Percentiles rank a stretch among this genome's conserved stretches.
These are phyloP conservation scores for Drymodes brunneopygia DNA, from an alignment of 2,113 vertebrate genomes.

Conservation along the genomic window DNA sequence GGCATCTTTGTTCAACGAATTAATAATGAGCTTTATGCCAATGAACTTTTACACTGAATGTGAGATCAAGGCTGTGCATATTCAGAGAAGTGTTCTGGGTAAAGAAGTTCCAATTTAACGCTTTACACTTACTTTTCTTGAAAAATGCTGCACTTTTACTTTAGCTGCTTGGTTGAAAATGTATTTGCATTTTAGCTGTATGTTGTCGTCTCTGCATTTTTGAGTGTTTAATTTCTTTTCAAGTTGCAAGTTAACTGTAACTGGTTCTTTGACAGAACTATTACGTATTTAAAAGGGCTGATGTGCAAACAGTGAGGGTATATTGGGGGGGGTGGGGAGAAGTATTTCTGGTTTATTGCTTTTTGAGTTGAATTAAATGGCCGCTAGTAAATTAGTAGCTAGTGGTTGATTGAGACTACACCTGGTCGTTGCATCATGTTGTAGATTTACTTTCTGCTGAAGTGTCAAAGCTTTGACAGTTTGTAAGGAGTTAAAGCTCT, in stretches of 20 bases:
- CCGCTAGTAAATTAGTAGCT: slow-evolving; percentile 4
- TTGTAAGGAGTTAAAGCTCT: slow-evolving; percentile 79
- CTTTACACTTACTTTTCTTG: background rate
- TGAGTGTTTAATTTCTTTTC: background rate
- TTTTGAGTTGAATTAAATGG: background rate
- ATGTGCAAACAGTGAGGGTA: background rate
- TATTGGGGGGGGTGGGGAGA: rapidly evolving
- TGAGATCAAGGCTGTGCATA: background rate
- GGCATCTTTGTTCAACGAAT: background rate
- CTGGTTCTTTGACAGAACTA: background rate
- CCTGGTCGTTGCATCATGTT: slow-evolving; percentile 1
- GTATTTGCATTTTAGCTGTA: background rate
- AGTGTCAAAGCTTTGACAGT: slow-evolving; percentile 61
- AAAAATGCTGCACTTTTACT: background rate
- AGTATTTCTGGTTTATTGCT: slow-evolving; percentile 10
- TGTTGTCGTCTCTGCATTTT: background rate
- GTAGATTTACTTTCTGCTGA: slow-evolving; percentile 62
- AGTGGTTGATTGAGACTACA: background rate
- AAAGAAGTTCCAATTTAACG: background rate
- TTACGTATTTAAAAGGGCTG: background rate
- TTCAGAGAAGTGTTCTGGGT: background rate
- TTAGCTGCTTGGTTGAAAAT: background rate
- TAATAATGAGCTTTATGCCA: background rate
- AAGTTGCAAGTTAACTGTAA: background rate
- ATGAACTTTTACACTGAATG: background rate